phyloP scores from a whole-genome alignment of 2,888 invertebrate species.

The Disparrhopalites patrizii region DNA sequence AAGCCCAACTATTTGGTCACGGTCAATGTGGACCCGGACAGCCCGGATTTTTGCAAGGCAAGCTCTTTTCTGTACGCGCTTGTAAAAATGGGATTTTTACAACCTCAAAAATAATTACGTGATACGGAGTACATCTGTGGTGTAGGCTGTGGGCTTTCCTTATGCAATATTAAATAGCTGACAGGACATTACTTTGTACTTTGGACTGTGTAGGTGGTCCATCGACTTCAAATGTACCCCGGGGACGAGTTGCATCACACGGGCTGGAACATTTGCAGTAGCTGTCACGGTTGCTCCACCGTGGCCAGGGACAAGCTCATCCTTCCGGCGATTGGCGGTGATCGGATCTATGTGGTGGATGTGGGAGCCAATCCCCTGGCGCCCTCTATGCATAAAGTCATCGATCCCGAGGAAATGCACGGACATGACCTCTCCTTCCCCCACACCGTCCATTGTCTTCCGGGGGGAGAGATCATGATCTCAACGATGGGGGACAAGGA shows the following conservation, averaged over 20 bases:
- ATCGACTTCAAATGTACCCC: slow-evolving; percentile 70
- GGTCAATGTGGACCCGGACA: slow-evolving; percentile 84
- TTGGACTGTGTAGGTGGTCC: slow-evolving; percentile 66
- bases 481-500: slow-evolving; percentile 85
- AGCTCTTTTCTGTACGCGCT: too few species aligned
- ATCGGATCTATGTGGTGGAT: slow-evolving; percentile 80
- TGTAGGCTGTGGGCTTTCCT: too few species aligned
- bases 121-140: too few species aligned
- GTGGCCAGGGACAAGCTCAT: slow-evolving; percentile 68
- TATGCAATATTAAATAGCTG: too few species aligned
- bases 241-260: slow-evolving; percentile 92
- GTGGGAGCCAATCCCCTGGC: slow-evolving; percentile 66
- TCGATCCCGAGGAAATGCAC: slow-evolving; percentile 75
- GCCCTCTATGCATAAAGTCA: slow-evolving; percentile 71
- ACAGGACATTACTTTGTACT: too few species aligned
- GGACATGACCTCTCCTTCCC: slow-evolving; percentile 67
- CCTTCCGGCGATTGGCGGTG: slow-evolving; percentile 74
- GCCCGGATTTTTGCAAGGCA: slow-evolving; percentile 79
- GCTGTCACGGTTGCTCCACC: slow-evolving; percentile 59
- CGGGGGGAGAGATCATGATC: slow-evolving; percentile 89
- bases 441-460: slow-evolving; percentile 91
- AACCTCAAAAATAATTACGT: neutral
- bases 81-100: neutral
- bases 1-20: slow-evolving; percentile 86
- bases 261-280: slow-evolving; percentile 97